Evolutionary conservation across 2,888 invertebrate genomes (phyloP).

Genomic region (Apamea anceps): DNA sequence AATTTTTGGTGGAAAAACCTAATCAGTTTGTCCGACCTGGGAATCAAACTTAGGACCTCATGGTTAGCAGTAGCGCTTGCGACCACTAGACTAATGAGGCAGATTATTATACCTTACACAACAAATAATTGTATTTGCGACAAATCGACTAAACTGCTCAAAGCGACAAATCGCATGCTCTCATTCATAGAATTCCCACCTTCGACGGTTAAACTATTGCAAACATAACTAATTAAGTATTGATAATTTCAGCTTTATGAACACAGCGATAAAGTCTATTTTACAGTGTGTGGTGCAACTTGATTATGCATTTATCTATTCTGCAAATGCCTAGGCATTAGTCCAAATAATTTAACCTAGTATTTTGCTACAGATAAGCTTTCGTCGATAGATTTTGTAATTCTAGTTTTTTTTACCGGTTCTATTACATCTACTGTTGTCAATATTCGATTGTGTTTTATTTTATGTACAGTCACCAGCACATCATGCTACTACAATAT

Average conservation of each 20-base stretch:
- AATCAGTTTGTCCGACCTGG: not conserved
- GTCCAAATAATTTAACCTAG: constrained; percentile 45
- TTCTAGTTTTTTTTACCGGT: not conserved
- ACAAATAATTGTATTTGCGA: not conserved
- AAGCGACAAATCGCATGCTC: constrained; percentile 35
- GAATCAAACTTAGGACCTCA: not conserved
- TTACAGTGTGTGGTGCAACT: constrained; percentile 18
- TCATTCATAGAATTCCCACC: constrained; percentile 41
- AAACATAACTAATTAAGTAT: constrained; percentile 33
- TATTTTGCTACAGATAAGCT: constrained; percentile 31
- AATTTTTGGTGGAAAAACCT: not conserved
- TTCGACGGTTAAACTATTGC: constrained; percentile 32
- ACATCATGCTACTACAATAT: no score
- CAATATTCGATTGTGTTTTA: not conserved
- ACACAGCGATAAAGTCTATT: constrained; percentile 3
- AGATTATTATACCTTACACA: no score
- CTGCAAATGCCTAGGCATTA: constrained; percentile 24
- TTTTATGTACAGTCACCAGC: no score
- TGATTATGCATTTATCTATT: constrained; percentile 53
- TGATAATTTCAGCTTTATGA: constrained; percentile 39
- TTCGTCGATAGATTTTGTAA: constrained; percentile 10
- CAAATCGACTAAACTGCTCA: not conserved
- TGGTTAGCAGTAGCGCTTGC: not conserved
- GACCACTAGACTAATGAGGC: not conserved
- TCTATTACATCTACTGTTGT: not conserved